These are phyloP conservation scores for Ennomos fuscantarius DNA, from an alignment of 2,888 invertebrate species.

Conservation along the genomic window DNA sequence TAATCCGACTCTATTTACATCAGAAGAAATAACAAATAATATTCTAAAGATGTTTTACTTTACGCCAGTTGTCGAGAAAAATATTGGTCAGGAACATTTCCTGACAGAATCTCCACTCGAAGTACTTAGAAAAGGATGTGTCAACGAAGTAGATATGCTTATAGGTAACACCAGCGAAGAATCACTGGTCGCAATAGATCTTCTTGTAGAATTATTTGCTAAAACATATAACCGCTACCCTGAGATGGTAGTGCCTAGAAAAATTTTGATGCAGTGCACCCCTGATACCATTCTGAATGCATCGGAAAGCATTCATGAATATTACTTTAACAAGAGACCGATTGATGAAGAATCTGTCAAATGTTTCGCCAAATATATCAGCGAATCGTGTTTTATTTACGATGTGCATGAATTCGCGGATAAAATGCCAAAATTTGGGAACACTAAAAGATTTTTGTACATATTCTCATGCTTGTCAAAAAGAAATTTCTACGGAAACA, in stretches of 20 bases:
- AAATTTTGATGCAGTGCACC: constrained; percentile 45
- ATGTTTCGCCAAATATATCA: constrained; percentile 47
- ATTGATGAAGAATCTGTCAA: constrained; percentile 43
- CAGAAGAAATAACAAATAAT: constrained; percentile 48
- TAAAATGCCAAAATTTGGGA: constrained; percentile 29
- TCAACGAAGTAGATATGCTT: constrained; percentile 86
- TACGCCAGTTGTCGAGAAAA: constrained; percentile 62
- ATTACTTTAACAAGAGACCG: constrained; percentile 53
- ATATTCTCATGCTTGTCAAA: constrained; percentile 57
- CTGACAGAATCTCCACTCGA: constrained; percentile 50
- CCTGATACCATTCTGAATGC: constrained; percentile 47
- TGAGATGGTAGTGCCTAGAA: constrained; percentile 56
- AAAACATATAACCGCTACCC: constrained; percentile 46
- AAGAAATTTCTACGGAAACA: constrained; percentile 52
- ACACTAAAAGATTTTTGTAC: constrained; percentile 44
- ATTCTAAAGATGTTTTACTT: constrained; percentile 53
- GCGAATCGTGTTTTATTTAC: constrained; percentile 44
- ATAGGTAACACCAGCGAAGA: constrained; percentile 89
- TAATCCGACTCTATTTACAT: constrained; percentile 47
- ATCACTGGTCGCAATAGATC: constrained; percentile 58
- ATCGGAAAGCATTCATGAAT: constrained; percentile 50
- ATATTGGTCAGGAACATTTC: constrained; percentile 56
- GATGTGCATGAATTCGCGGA: constrained; percentile 40
- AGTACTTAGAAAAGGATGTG: constrained; percentile 66
- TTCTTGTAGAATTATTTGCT: constrained; percentile 26